Base-by-base conservation (phyloP, 2,113 vertebrate genomes). In the Otocyon megalotis region DNA sequence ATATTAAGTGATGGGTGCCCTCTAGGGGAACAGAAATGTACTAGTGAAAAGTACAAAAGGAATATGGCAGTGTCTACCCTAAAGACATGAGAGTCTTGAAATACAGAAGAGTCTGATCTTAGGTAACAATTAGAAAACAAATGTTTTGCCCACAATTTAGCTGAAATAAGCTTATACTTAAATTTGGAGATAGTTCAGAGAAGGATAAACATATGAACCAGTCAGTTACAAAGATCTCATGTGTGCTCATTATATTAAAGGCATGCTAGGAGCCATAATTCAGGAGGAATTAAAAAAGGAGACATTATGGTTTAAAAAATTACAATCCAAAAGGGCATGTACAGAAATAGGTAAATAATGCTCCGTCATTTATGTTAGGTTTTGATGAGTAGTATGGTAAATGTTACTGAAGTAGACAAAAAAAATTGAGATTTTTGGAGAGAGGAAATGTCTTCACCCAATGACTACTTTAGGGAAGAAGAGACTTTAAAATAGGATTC, bases 241-340 rank as follows among this genome's bases (percentile, higher is more conserved):
- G n/a, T 58, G 5, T 53, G 43, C 22, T 50, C 10, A 14, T 80
- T 67, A 37, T n/a, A 32, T 62, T 82, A 87, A 95, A 95, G 65
- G 15, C 5, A 69, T 90, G 20, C 37, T 86, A 87, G 13, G 63
- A 89, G 20, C 7, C 63, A 72, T 56, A 56, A 11, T 84, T 86
- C 30, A 95, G 63, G 35, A 79, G 53, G 24, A 92, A 95, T 92
- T 92, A 35, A 88, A 56, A 10, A 84, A 84, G 74, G 35, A 96
- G 17, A 35, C 24, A 87, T 71, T 94, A 8, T 84, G 14, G 8
- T 74, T 93, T 72, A 81, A 81, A 85, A 84, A 83, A 50, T n/a
- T 92, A 63, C n/a, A 67, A 5, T 69, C 20, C n/a, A 72, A 43
- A 74, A 67, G 72, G 35, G 79, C 22, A 37, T 92, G 9, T n/a